A percentile compares a stretch with the other conserved stretches of the same genome.
phyloP scores from a whole-genome alignment of 1,140 invertebrate genomes.

The Caenorhabditis inopinata region DNA sequence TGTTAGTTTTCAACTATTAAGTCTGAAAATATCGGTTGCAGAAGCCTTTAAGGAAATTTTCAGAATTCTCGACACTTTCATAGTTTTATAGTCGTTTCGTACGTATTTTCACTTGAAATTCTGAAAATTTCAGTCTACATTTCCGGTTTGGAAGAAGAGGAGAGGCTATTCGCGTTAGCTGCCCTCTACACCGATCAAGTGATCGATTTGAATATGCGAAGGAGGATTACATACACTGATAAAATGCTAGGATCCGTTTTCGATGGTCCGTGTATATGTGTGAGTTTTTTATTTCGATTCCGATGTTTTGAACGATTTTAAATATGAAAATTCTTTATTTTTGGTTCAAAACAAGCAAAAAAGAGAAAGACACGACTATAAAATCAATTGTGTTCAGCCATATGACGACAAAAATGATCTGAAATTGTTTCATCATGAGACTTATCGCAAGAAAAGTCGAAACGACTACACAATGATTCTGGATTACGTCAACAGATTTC shows the following conservation, averaged over 20 bases:
- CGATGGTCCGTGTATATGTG: slow-evolving; percentile 12
- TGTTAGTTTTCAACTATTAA: no score
- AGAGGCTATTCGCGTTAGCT: background rate
- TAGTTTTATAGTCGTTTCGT: no score
- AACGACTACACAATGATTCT: slow-evolving; percentile 18
- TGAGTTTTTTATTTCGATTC: background rate
- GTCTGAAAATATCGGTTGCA: no score
- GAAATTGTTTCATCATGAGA: background rate
- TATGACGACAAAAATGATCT: background rate
- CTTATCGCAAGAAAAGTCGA: background rate
- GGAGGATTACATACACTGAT: background rate
- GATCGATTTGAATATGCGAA: background rate
- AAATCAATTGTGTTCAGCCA: no score
- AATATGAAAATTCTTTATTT: no score
- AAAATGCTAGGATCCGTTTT: background rate
- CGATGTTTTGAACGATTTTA: no score
- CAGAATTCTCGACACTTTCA: no score
- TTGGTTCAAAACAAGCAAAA: no score
- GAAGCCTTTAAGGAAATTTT: no score
- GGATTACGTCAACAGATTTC: background rate
- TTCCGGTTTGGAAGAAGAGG: background rate
- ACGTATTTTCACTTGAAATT: background rate
- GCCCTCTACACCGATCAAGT: background rate
- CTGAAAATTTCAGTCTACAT: background rate
- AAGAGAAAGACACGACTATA: no score